These are phyloP conservation scores for Nasonia oneida DNA, from an alignment of 2,888 invertebrate species.

Conservation along the genomic window DNA sequence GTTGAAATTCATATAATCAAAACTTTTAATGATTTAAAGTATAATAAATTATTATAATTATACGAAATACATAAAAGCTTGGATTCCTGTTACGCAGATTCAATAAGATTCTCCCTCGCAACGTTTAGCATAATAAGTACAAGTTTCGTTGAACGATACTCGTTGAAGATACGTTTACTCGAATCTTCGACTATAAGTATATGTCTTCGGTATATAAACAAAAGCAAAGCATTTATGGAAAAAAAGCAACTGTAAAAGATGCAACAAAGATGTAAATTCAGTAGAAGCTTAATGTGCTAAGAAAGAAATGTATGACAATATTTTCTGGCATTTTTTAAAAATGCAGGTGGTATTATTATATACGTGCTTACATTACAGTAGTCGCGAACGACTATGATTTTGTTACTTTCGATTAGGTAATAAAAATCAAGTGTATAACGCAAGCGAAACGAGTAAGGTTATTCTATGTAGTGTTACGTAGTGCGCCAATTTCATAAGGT, in stretches of 20 bases:
- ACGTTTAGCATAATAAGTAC: background rate
- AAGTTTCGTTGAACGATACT: background rate
- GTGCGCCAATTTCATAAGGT: background rate
- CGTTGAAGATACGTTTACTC: background rate
- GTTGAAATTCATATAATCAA: conserved; percentile 11
- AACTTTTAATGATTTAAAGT: background rate
- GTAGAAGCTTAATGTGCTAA: conserved; percentile 56
- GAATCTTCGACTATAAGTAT: background rate
- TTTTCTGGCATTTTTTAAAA: conserved; percentile 22
- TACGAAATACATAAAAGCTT: background rate
- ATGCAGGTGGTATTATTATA: conserved; percentile 10
- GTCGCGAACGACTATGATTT: background rate
- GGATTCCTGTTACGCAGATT: background rate
- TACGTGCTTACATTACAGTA: background rate
- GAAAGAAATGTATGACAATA: conserved; percentile 53
- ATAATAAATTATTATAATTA: background rate
- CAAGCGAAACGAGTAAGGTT: conserved; percentile 3
- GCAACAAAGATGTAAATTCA: conserved; percentile 31
- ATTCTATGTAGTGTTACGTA: background rate
- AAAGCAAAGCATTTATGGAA: background rate
- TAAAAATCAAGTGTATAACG: background rate
- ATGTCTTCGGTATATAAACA: background rate
- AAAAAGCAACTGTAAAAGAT: background rate
- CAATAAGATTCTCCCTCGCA: background rate
- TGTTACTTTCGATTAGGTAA: conserved; percentile 8